phyloP scores from a whole-genome alignment of 92 coral and sea anemone species.

The Umimayanthus kanabou region DNA sequence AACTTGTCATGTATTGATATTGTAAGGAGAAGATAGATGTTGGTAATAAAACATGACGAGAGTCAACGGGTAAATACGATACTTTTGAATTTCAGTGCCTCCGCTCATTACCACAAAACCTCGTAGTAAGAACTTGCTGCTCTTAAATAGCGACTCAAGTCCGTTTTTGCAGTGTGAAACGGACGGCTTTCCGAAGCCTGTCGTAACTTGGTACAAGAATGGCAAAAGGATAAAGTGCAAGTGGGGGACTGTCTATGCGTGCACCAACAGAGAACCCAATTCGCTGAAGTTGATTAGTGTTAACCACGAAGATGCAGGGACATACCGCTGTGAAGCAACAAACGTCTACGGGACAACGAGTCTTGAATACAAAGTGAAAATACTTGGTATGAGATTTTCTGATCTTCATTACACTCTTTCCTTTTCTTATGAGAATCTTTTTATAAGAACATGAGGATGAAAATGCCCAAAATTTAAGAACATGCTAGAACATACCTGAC shows the following conservation, averaged over 20 bases:
- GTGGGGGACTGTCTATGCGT: conserved; percentile 12
- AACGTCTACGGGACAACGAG: background rate
- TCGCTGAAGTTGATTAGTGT: conserved; percentile 1
- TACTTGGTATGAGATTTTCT: conserved; percentile 4
- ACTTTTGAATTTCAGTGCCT: conserved; percentile 3
- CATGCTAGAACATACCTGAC: no score
- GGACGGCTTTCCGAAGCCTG: conserved; percentile 2
- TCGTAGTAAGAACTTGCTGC: background rate
- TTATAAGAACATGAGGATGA: no score
- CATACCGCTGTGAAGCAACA: conserved; percentile 24
- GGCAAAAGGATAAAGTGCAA: background rate
- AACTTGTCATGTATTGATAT: no score
- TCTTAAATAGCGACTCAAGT: background rate
- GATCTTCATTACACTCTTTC: background rate
- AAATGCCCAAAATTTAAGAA: no score
- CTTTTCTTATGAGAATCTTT: no score
- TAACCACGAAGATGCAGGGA: background rate
- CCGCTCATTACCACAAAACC: background rate
- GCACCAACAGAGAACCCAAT: background rate
- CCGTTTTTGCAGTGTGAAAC: background rate
- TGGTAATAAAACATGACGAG: no score
- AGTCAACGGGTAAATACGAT: no score
- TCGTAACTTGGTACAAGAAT: conserved; percentile 19
- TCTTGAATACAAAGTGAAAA: conserved; percentile 12
- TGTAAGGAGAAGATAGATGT: no score